These are phyloP conservation scores for Brienomyrus longianalis DNA, from an alignment of 2,113 vertebrate species.

Conservation along the genomic window DNA sequence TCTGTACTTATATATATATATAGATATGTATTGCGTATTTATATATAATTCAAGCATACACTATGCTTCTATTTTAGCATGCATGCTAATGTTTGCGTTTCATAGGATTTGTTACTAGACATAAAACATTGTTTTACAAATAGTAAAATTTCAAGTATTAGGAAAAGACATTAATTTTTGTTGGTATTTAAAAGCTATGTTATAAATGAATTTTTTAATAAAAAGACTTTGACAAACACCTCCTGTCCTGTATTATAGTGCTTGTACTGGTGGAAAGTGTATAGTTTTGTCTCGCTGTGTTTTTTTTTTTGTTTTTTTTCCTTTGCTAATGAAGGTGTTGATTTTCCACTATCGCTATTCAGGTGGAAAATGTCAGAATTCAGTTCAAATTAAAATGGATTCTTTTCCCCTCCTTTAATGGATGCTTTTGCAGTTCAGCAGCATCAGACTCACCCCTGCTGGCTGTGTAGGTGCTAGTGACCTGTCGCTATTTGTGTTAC, in stretches of 20 bases:
- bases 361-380: not conserved
- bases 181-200: conserved; percentile 66
- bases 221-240: conserved; percentile 26
- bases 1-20: conserved; percentile 19
- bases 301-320: not conserved
- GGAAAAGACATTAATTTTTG: conserved; percentile 59
- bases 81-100: conserved; percentile 53
- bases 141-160: conserved; percentile 50
- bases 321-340: not conserved
- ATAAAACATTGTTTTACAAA: conserved; percentile 57
- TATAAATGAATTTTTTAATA: conserved; percentile 51
- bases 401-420: not conserved
- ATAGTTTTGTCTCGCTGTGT: not conserved
- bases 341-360: not conserved
- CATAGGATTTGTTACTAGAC: conserved; percentile 53
- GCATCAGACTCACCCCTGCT: not conserved
- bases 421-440: not conserved
- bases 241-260: not conserved
- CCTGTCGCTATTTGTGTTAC: not conserved
- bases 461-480: not conserved
- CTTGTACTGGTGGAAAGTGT: not conserved
- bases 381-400: not conserved
- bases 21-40: conserved; percentile 53
- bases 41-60: conserved; percentile 45
- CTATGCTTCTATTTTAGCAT: conserved; percentile 38